Evolutionary conservation across 2,113 vertebrate genomes (phyloP), one percentile per base, ranked within the genome.

Genomic region (Leptobrachium ailaonicum): DNA sequence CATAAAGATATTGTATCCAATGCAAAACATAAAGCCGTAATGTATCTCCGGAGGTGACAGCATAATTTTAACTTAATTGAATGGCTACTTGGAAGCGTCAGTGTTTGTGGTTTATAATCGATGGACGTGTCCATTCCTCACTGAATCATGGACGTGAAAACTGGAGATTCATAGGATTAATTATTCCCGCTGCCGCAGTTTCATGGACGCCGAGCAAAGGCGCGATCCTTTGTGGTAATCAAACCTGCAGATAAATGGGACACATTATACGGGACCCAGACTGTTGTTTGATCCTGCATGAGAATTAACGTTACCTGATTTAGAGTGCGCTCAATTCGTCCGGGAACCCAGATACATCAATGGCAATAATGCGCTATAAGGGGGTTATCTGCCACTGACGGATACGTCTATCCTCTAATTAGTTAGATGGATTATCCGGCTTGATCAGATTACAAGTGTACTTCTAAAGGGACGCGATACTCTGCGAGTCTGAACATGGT

Each of bases 71-170:
- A 0, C 5, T 82, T 86, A 86, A 85, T 82, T 86, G 45, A 68
- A 85, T 72, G 54, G 13, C 58, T 83, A 68, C 66, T 83, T 85
- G 66, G 20, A 86, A 86, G 43, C 62, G 32, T 79, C 1, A 1
- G 40, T 71, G 62, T 82, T 80, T 82, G 84, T 82, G 80, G 85
- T 87, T 80, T 83, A 47, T 70, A 85, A 84, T 85, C 83, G 86
- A 82, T 86, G 68, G 40, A 80, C 71, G 69, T 85, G 75, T 68
- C 44, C 71, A 73, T 82, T 88, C 20, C 76, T 76, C 82, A 84
- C 40, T 1, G 7, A 77, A 64, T 78, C 73, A 64, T 64, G 79
- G 75, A 82, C 6, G 71, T 53, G 82, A 77, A 84, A 85, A 85
- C 80, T 79, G 84, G 84, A 82, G 67, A 87, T 84, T 82, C 68